Conservation (phyloP, 2,797 vertebrate genomes). For the Gambelia wislizenii region DNA sequence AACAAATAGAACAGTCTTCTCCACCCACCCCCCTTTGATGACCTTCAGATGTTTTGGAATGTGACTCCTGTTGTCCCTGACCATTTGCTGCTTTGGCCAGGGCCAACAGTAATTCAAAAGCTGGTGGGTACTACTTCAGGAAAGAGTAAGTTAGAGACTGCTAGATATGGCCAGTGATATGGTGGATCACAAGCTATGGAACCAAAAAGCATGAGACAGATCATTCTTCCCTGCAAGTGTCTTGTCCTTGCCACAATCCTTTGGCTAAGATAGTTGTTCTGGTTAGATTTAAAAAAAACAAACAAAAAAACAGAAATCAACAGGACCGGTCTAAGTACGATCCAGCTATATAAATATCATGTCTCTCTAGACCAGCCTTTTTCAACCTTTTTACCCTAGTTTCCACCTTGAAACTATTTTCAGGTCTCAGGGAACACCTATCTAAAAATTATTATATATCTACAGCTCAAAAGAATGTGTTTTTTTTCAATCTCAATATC, state of each 20-base stretch:
- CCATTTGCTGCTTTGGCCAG: not conserved
- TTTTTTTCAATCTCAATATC: no score
- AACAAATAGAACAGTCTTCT: not conserved
- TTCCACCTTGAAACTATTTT: no score
- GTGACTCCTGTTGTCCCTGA: not conserved
- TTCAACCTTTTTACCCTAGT: no score
- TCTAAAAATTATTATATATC: no score
- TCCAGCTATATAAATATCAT: not conserved
- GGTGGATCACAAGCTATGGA: not conserved
- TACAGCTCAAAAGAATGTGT: no score
- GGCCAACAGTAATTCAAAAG: not conserved
- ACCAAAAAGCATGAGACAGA: slow-evolving; percentile 35
- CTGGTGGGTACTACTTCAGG: not conserved
- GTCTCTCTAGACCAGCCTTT: no score
- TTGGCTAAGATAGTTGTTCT: not conserved
- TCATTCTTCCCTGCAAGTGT: not conserved
- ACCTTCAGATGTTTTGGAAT: not conserved
- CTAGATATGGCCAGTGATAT: not conserved
- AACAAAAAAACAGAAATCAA: not conserved
- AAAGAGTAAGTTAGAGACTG: not conserved
- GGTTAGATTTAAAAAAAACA: not conserved
- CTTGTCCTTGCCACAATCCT: not conserved
- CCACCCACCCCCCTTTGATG: not conserved
- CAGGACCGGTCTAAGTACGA: not conserved
- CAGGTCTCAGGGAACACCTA: no score